Conservation (phyloP, 2,113 vertebrate genomes). For the Hemiprocne comata region DNA sequence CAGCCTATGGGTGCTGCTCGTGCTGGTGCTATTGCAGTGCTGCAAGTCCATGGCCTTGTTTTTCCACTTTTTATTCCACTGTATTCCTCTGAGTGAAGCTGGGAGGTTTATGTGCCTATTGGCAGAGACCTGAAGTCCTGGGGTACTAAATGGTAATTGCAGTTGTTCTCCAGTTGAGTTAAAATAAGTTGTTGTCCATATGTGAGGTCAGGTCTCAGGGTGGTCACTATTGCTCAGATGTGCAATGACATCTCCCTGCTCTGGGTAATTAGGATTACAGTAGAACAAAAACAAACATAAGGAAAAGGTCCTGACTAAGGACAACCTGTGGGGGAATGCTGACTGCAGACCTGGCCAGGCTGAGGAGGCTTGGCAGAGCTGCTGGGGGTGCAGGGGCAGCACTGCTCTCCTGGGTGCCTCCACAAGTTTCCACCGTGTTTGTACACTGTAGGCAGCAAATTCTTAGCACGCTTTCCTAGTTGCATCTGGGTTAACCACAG, state of each 20-base stretch:
- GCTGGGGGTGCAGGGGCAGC: not conserved
- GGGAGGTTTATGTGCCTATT: not conserved
- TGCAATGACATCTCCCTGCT: not conserved
- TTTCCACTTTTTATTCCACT: not conserved
- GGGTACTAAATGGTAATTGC: not conserved
- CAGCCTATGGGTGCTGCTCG: rapidly evolving
- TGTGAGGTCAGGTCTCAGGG: not conserved
- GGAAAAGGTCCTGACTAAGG: not conserved
- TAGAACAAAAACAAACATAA: not conserved
- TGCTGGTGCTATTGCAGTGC: not conserved
- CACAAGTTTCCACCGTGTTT: not conserved
- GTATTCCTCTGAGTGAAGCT: not conserved
- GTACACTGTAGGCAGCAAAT: not conserved
- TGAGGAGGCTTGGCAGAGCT: not conserved
- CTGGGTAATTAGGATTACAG: not conserved
- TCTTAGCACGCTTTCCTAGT: not conserved
- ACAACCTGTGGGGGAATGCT: not conserved
- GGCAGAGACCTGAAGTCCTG: not conserved
- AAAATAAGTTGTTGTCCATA: not conserved
- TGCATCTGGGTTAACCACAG: not conserved
- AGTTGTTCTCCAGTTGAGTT: not conserved
- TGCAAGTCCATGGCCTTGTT: not conserved
- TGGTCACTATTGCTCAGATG: not conserved
- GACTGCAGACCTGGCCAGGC: not conserved
- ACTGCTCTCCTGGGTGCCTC: not conserved